phyloP scores from a whole-genome alignment of 2,888 invertebrate genomes.

The Sphinx pinastri region DNA sequence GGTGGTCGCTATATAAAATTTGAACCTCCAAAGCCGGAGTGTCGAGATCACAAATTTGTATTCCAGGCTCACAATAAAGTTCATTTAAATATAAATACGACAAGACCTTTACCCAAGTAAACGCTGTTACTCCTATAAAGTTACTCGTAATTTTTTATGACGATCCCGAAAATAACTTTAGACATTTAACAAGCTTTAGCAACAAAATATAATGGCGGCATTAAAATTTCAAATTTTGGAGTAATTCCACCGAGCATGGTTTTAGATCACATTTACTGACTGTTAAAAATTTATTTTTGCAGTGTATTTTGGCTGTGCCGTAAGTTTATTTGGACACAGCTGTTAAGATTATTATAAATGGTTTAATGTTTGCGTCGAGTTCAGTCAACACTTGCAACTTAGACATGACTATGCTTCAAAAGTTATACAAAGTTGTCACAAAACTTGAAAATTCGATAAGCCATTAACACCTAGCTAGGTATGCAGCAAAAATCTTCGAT shows the following conservation, averaged over 20 bases:
- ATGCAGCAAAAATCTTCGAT: neutral
- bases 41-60: conserved; percentile 76
- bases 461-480: neutral
- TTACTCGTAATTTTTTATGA: conserved; percentile 69
- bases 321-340: conserved; percentile 15
- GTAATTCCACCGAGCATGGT: conserved; percentile 27
- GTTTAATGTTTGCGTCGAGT: neutral
- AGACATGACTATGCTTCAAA: neutral
- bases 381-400: neutral
- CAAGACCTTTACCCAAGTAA: conserved; percentile 70
- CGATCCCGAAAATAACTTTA: conserved; percentile 60
- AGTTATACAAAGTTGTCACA: neutral
- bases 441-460: neutral
- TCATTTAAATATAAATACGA: conserved; percentile 80
- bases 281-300: conserved; percentile 9
- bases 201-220: conserved; percentile 53
- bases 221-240: conserved; percentile 44
- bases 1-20: conserved; percentile 52
- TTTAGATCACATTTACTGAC: conserved; percentile 22
- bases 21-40: conserved; percentile 57
- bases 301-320: neutral
- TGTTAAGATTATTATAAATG: neutral
- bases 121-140: conserved; percentile 68
- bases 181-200: conserved; percentile 60
- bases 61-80: conserved; percentile 75